phyloP scores from a whole-genome alignment of 1,140 invertebrate species.

The Contarinia nasturtii region DNA sequence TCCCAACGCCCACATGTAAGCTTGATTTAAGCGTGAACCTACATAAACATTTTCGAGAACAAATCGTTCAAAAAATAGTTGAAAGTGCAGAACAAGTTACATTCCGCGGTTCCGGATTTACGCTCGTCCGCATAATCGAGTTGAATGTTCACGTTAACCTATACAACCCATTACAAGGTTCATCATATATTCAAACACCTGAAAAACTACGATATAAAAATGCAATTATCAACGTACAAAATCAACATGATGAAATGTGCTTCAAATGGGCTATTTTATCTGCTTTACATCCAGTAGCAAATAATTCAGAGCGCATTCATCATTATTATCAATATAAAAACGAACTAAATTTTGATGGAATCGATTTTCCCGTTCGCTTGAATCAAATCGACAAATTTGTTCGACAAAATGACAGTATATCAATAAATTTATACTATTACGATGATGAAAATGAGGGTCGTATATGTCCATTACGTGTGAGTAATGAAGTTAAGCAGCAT shows the following conservation, averaged over 20 bases:
- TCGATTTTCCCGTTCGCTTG: slow-evolving; percentile 6
- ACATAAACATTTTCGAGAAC: no score
- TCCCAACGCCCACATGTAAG: no score
- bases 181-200: slow-evolving; percentile 12
- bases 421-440: slow-evolving; percentile 1
- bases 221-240: slow-evolving; percentile 13
- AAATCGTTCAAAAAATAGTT: no score
- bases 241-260: slow-evolving; percentile 10
- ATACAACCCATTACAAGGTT: slow-evolving; percentile 12
- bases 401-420: slow-evolving; percentile 2
- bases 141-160: slow-evolving; percentile 14
- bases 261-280: slow-evolving; percentile 12
- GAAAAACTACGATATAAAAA: slow-evolving; percentile 10
- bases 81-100: no score
- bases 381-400: slow-evolving; percentile 7
- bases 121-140: slow-evolving; percentile 8
- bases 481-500: neutral
- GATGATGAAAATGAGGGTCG: neutral
- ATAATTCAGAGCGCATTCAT: neutral
- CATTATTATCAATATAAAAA: neutral
- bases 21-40: no score
- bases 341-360: neutral
- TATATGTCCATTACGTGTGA: slow-evolving; percentile 1
- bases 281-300: slow-evolving; percentile 7
- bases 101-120: no score